Evolutionary conservation across 2,888 invertebrate genomes (phyloP).

Genomic region (Pycnomerus fuliginosus): DNA sequence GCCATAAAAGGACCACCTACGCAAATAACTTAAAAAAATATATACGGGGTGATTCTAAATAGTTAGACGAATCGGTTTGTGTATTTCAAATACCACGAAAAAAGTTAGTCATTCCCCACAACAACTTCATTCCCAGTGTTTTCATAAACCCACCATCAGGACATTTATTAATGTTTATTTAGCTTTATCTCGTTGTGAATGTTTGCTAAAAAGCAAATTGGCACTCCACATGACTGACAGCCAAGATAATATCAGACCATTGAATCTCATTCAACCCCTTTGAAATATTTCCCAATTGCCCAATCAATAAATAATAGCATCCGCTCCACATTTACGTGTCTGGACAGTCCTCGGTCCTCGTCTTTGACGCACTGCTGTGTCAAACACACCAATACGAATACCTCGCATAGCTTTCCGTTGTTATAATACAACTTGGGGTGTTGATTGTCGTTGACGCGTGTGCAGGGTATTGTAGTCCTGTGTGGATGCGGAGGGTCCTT

Average conservation of each 20-base stretch:
- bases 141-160: no score
- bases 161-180: no score
- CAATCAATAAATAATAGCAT: conserved; percentile 19
- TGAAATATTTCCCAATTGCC: conserved; percentile 13
- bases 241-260: conserved; percentile 15
- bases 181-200: no score
- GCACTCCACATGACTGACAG: conserved; percentile 7
- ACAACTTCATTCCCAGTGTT: no score
- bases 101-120: no score
- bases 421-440: conserved; percentile 21
- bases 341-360: conserved; percentile 12
- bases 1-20: no score
- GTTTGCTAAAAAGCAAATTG: no score
- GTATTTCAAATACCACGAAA: no score
- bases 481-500: conserved; percentile 11
- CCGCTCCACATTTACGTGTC: conserved; percentile 13
- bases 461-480: conserved; percentile 12
- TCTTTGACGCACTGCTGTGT: conserved; percentile 12
- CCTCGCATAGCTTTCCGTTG: conserved; percentile 19
- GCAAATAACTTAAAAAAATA: no score
- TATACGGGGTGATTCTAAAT: no score
- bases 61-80: no score
- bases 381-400: conserved; percentile 20
- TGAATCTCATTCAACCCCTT: conserved; percentile 10
- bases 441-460: conserved; percentile 26